Evolutionary conservation across 2,888 invertebrate species (phyloP).

Genomic region (Drosophila glabriapex): DNA sequence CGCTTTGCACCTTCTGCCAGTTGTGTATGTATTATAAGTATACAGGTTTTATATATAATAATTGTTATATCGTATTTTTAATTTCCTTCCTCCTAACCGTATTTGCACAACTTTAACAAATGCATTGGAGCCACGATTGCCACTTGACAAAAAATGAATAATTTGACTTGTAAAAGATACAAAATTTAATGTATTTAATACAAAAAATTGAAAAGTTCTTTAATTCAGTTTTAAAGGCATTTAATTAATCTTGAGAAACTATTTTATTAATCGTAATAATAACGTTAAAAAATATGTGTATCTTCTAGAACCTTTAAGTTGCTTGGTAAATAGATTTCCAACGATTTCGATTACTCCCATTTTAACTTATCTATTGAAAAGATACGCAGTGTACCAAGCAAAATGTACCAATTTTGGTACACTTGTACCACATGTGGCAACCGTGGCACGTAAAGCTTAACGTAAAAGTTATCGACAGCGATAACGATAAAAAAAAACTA

Average conservation of each 20-base stretch:
- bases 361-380: too few relatives aligned
- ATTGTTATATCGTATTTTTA: conserved; percentile 32
- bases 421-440: not conserved
- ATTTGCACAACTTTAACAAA: conserved; percentile 35
- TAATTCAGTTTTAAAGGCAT: too few relatives aligned
- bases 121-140: conserved; percentile 4
- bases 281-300: too few relatives aligned
- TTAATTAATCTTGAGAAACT: too few relatives aligned
- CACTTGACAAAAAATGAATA: not conserved
- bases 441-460: not conserved
- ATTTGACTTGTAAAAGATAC: not conserved
- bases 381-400: too few relatives aligned
- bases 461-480: not conserved
- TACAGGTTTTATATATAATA: conserved; percentile 13
- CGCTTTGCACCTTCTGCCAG: conserved; percentile 36
- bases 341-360: too few relatives aligned
- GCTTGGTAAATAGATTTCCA: too few relatives aligned
- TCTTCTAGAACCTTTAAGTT: too few relatives aligned
- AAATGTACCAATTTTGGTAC: conserved; percentile 1
- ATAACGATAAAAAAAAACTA: conserved; percentile 21
- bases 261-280: too few relatives aligned
- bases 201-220: not conserved
- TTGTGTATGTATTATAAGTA: conserved; percentile 43
- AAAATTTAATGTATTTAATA: not conserved
- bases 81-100: conserved; percentile 28